Percentiles rank a stretch among this genome's conserved stretches.
Evolutionary conservation across 2,888 invertebrate species (phyloP).

Genomic region (Hoplodrina blanda): DNA sequence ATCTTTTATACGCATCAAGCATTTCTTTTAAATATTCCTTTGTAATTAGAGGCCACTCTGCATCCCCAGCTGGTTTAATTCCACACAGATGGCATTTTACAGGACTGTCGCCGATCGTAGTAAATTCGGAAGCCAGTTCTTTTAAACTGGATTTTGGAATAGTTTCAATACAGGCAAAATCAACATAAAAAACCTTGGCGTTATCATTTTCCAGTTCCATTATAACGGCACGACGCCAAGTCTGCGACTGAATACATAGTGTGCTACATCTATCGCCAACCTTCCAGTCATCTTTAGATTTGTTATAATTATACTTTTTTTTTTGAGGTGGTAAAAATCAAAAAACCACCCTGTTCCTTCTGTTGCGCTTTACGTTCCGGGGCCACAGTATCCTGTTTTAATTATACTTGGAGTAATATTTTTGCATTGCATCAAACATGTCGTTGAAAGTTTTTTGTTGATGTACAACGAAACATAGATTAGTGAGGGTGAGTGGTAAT

Average conservation of each 20-base stretch:
- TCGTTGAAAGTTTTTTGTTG: constrained; percentile 84
- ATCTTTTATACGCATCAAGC: constrained; percentile 85
- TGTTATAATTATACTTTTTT: no score
- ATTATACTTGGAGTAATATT: constrained; percentile 81
- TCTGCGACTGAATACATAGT: constrained; percentile 83
- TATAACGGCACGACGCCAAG: constrained; percentile 92
- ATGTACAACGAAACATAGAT: constrained; percentile 91
- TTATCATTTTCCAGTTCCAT: constrained; percentile 79
- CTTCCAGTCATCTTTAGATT: constrained; percentile 83
- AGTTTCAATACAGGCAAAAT: constrained; percentile 91
- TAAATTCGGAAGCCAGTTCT: constrained; percentile 88
- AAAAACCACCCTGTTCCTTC: no score
- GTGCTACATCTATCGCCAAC: constrained; percentile 87
- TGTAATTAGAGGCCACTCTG: constrained; percentile 91
- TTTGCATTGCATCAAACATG: constrained; percentile 90
- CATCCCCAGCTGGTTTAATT: constrained; percentile 92
- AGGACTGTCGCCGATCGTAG: constrained; percentile 89
- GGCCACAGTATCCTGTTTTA: no score
- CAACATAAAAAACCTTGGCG: constrained; percentile 92
- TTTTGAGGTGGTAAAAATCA: no score
- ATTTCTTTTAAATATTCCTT: constrained; percentile 91
- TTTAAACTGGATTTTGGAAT: constrained; percentile 86
- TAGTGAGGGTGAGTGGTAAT: constrained; percentile 90
- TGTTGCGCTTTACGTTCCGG: no score
- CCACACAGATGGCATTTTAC: constrained; percentile 93